These are phyloP conservation scores for Glyptemys insculpta DNA, from an alignment of 2,797 vertebrate genomes.

Conservation along the genomic window DNA sequence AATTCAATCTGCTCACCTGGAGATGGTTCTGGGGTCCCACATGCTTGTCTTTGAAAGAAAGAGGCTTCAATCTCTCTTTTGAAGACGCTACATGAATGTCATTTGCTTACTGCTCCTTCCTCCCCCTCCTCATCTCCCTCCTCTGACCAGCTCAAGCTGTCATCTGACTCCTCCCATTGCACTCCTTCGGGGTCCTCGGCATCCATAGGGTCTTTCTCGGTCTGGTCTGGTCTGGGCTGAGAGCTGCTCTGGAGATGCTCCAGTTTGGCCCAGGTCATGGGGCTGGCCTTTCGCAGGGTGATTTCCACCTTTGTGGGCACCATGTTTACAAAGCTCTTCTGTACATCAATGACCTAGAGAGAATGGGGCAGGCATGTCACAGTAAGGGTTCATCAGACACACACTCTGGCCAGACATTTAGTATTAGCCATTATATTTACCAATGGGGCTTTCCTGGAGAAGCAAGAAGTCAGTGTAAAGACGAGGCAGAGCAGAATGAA, in stretches of 20 bases:
- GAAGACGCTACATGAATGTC: neutral
- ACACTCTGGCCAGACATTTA: neutral
- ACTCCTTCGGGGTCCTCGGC: neutral
- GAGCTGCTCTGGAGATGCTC: conserved; percentile 81
- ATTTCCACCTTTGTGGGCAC: conserved; percentile 94
- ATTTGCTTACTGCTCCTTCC: neutral
- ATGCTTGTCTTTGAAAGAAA: neutral
- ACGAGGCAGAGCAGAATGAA: neutral
- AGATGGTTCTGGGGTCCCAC: neutral
- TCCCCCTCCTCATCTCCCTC: conserved; percentile 76
- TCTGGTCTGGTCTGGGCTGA: conserved; percentile 8
- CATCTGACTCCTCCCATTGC: conserved; percentile 74
- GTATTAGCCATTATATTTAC: neutral
- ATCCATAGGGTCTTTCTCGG: neutral
- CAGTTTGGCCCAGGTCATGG: conserved; percentile 91
- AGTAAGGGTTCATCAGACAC: neutral
- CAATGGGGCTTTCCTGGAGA: neutral
- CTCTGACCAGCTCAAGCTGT: conserved; percentile 83
- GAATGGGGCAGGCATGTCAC: neutral
- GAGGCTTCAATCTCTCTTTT: neutral
- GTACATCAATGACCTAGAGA: conserved; percentile 86
- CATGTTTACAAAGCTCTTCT: conserved; percentile 88
- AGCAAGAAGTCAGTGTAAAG: neutral
- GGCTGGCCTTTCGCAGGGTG: conserved; percentile 86
- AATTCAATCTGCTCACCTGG: neutral